A percentile compares a stretch with the other conserved stretches of the same genome.
Conservation (phyloP, 2,113 vertebrate species). For the Balaeniceps rex region DNA sequence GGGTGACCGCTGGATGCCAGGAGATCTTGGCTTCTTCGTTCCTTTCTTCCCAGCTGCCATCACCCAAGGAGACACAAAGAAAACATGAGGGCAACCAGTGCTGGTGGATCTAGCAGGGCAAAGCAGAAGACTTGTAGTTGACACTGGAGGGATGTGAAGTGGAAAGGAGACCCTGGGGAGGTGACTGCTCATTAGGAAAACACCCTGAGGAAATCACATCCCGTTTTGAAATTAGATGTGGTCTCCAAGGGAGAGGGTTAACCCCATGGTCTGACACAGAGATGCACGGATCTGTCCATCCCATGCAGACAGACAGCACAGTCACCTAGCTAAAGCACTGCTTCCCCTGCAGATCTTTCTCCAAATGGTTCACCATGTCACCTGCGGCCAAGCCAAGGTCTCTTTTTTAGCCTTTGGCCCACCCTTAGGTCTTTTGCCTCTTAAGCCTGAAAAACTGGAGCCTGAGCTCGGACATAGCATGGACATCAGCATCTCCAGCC, state of each 20-base stretch:
- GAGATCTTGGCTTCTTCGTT: not conserved
- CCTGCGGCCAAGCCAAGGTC: not conserved
- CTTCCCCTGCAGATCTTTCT: not conserved
- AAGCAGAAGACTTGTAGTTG: not conserved
- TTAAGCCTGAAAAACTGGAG: not conserved
- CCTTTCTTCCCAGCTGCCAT: not conserved
- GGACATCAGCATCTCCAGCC: not conserved
- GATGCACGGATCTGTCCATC: rapidly evolving
- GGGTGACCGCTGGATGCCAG: not conserved
- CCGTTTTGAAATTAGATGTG: not conserved
- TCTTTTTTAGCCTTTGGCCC: not conserved
- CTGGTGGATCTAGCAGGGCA: not conserved
- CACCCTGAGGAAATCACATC: not conserved
- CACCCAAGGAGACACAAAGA: not conserved
- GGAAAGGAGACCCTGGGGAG: not conserved
- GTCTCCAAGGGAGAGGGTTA: not conserved
- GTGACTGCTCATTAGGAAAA: not conserved
- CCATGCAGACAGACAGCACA: rapidly evolving
- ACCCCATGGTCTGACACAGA: not conserved
- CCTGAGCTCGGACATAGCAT: rapidly evolving
- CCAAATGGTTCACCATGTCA: not conserved
- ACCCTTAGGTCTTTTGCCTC: not conserved
- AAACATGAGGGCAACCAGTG: not conserved
- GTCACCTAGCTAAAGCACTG: rapidly evolving
- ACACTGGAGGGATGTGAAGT: not conserved